phyloP scores from a whole-genome alignment of 2,113 vertebrate species.

The Melanerpes aurifrons region DNA sequence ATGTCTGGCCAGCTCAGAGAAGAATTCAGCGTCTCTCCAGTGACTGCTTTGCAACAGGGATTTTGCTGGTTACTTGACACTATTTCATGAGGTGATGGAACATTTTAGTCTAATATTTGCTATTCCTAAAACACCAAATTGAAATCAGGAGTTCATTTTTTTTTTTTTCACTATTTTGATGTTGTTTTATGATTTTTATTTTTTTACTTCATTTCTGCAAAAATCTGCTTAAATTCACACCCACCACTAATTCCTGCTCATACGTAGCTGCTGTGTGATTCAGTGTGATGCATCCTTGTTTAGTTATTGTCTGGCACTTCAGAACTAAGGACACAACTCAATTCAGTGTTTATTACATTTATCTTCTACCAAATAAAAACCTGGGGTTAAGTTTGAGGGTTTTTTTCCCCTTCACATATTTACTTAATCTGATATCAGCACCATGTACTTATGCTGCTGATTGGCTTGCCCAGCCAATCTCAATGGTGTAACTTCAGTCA shows the following conservation, averaged over 20 bases:
- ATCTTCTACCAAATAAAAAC: background rate
- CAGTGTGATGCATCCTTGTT: background rate
- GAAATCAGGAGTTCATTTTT: background rate
- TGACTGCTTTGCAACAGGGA: background rate
- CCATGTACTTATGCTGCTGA: too few species aligned
- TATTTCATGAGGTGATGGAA: background rate
- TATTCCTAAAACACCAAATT: background rate
- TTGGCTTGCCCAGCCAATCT: background rate
- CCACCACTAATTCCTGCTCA: background rate
- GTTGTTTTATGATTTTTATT: background rate
- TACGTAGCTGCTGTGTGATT: background rate
- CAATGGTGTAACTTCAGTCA: background rate
- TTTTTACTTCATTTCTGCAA: background rate
- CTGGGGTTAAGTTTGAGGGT: background rate
- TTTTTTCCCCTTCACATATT: fast-evolving
- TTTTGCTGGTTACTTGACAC: background rate
- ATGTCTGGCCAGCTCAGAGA: background rate
- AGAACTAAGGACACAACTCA: background rate
- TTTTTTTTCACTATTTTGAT: background rate
- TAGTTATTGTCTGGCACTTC: background rate
- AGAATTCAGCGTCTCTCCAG: background rate
- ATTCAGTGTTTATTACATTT: background rate
- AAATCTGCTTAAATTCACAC: background rate
- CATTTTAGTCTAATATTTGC: background rate
- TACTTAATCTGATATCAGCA: background rate